Conservation (phyloP, 1,140 invertebrate genomes). For the Trypoxylus dichotomus region DNA sequence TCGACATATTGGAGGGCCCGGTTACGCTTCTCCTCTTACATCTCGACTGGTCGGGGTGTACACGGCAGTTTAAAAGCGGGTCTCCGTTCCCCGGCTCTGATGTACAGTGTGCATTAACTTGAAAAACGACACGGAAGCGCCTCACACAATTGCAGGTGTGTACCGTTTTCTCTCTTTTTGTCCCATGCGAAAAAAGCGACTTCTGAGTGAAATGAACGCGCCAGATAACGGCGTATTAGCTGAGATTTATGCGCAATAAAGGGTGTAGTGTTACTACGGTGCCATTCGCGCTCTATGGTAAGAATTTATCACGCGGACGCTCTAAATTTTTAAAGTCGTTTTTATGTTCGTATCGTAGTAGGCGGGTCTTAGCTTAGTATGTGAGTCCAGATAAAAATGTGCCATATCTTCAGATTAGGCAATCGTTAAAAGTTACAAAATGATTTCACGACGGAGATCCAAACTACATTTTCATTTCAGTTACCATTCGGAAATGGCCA, state of each 20-base stretch:
- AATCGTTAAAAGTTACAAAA: neutral
- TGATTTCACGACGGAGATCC: neutral
- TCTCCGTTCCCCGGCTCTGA: constrained; percentile 2
- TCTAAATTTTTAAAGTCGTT: constrained; percentile 21
- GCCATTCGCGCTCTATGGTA: neutral
- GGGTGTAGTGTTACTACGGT: constrained; percentile 17
- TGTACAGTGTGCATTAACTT: constrained; percentile 20
- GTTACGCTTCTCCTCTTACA: neutral
- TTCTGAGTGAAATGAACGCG: constrained; percentile 20
- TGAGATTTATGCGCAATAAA: constrained; percentile 21
- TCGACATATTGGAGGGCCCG: neutral
- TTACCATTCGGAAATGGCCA: neutral
- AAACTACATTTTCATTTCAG: neutral
- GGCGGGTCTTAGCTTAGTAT: neutral
- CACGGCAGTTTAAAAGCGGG: constrained; percentile 11
- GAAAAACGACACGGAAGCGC: constrained; percentile 17
- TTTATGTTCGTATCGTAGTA: neutral
- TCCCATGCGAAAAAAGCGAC: neutral
- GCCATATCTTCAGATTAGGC: neutral
- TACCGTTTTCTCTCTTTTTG: neutral
- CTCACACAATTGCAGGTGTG: constrained; percentile 15
- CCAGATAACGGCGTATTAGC: constrained; percentile 19
- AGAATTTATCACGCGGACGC: constrained; percentile 10
- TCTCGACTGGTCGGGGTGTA: neutral
- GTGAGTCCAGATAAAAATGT: neutral